Evolutionary conservation across 2,888 invertebrate species (phyloP).

Genomic region (Iselma pallidipennis): DNA sequence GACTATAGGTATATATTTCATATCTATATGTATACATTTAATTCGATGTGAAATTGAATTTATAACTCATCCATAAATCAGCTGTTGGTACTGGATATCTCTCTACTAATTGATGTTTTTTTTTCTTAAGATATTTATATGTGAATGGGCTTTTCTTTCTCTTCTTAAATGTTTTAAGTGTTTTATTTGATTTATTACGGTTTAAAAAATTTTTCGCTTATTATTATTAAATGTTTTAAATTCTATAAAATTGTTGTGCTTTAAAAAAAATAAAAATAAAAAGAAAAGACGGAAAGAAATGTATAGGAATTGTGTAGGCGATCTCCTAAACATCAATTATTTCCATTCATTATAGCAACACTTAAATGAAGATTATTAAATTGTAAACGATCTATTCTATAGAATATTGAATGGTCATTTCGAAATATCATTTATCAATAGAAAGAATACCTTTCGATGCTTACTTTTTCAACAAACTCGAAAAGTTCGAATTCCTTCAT

Average conservation of each 20-base stretch:
- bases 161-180: not conserved
- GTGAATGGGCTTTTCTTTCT: not conserved
- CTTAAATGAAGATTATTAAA: too few species aligned
- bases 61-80: constrained; percentile 1
- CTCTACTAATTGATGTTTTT: not conserved
- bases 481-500: too few species aligned
- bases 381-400: too few species aligned
- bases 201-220: not conserved
- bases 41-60: constrained; percentile 3
- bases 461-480: too few species aligned
- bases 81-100: not conserved
- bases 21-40: not conserved
- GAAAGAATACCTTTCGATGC: too few species aligned
- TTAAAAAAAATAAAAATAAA: too few species aligned
- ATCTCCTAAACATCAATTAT: not conserved
- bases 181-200: not conserved
- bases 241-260: not conserved
- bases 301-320: not conserved
- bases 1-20: not conserved
- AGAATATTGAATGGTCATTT: too few species aligned
- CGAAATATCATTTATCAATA: too few species aligned
- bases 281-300: too few species aligned
- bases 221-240: too few species aligned
- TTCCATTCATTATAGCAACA: too few species aligned
- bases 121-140: not conserved